Percentiles rank a stretch among this genome's conserved stretches.
Evolutionary conservation across 1,140 invertebrate species (phyloP).

Genomic region (Heliconius nattereri): DNA sequence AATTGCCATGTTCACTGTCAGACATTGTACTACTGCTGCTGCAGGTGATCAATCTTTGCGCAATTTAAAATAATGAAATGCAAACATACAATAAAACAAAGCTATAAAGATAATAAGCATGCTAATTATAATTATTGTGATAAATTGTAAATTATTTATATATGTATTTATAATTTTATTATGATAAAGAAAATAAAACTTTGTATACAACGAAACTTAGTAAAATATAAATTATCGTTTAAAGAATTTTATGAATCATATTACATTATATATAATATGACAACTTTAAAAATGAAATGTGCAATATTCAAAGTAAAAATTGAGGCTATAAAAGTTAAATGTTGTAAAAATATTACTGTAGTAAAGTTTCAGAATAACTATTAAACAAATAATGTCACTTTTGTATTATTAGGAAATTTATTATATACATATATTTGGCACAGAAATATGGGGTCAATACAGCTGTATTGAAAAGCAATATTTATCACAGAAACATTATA

Average conservation of each 20-base stretch:
- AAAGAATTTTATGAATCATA: not conserved
- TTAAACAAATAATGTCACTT: conserved; percentile 16
- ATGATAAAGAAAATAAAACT: conserved; percentile 3
- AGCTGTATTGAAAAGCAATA: conserved; percentile 52
- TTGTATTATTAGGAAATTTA: too few relatives aligned
- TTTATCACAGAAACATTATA: conserved; percentile 64
- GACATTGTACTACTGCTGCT: too few relatives aligned
- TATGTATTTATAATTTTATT: not conserved
- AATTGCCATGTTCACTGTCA: too few relatives aligned
- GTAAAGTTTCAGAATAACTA: conserved; percentile 23
- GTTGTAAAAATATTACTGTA: conserved; percentile 5
- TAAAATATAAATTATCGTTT: not conserved
- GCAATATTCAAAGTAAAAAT: not conserved
- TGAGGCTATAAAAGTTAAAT: not conserved
- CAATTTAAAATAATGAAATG: not conserved
- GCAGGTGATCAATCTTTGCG: not conserved
- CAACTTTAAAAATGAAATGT: not conserved
- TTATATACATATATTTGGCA: conserved; percentile 31
- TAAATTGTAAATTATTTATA: not conserved
- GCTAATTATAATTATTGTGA: not conserved
- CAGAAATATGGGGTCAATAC: conserved; percentile 28
- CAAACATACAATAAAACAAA: not conserved
- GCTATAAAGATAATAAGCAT: not conserved
- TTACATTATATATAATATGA: not conserved
- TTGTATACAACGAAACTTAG: not conserved